Conservation (phyloP, 2,888 invertebrate species). For the Microdon myrmicae region DNA sequence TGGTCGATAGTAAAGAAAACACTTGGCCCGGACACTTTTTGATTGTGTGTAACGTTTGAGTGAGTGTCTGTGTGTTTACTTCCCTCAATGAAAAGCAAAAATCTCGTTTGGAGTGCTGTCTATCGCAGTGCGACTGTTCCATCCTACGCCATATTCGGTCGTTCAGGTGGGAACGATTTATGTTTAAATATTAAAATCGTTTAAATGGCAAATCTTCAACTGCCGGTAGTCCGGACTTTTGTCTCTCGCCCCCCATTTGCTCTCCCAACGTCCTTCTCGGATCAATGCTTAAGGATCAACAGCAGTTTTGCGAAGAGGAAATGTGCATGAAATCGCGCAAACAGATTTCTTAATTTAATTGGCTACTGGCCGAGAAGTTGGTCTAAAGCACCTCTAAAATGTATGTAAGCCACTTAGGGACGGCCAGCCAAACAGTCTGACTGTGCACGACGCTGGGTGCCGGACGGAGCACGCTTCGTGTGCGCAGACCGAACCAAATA, state of each 20-base stretch:
- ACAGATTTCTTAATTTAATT: constrained; percentile 61
- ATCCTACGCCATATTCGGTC: constrained; percentile 26
- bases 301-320: constrained; percentile 22
- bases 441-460: constrained; percentile 18
- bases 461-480: constrained; percentile 18
- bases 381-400: constrained; percentile 20
- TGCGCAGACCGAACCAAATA: constrained; percentile 48
- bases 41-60: background rate
- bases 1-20: too few species aligned
- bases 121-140: constrained; percentile 26
- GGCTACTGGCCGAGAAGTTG: constrained; percentile 53
- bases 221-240: constrained; percentile 38
- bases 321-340: constrained; percentile 53
- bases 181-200: constrained; percentile 54
- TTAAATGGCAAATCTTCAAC: constrained; percentile 54
- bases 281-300: constrained; percentile 21
- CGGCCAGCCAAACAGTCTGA: constrained; percentile 41
- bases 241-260: constrained; percentile 2
- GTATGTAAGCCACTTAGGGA: constrained; percentile 30
- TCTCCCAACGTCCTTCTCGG: background rate
- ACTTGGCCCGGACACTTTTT: too few species aligned
- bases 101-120: constrained; percentile 33
- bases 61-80: too few species aligned
- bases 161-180: constrained; percentile 53
- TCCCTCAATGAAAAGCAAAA: constrained; percentile 48